phyloP scores from a whole-genome alignment of 1,140 invertebrate species.

The Rhopalosiphum padi region DNA sequence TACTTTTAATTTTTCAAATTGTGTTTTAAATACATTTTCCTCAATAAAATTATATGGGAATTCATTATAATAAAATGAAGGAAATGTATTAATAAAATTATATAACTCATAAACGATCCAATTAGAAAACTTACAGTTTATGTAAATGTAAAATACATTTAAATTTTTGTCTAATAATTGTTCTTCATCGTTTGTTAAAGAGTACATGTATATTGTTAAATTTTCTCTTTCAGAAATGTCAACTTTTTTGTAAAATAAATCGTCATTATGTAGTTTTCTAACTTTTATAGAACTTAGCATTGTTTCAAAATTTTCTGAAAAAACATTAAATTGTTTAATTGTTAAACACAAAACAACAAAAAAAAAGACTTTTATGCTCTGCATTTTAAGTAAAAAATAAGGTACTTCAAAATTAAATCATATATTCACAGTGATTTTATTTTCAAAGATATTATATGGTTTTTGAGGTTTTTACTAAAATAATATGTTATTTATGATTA shows the following conservation, averaged over 20 bases:
- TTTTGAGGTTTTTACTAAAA: too few relatives aligned
- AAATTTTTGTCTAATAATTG: not conserved
- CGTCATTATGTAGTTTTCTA: too few relatives aligned
- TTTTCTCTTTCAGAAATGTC: not conserved
- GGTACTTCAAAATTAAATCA: too few relatives aligned
- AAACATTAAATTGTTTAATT: not conserved
- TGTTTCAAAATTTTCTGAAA: not conserved
- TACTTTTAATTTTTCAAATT: not conserved
- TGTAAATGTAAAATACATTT: not conserved
- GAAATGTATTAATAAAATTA: not conserved
- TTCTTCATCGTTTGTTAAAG: not conserved
- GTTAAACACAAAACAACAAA: not conserved
- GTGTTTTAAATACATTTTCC: not conserved
- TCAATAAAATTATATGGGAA: not conserved
- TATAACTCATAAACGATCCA: not conserved
- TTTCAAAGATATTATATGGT: too few relatives aligned
- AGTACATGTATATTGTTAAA: not conserved
- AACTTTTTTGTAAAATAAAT: not conserved
- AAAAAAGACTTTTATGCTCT: not conserved
- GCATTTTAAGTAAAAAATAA: too few relatives aligned
- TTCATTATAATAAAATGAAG: not conserved
- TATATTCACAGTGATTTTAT: too few relatives aligned
- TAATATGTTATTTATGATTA: too few relatives aligned
- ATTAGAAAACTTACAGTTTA: conserved; percentile 14
- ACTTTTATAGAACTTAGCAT: not conserved